These are phyloP conservation scores for Andricus quercusramuli DNA, from an alignment of 2,888 invertebrate genomes.

Conservation along the genomic window DNA sequence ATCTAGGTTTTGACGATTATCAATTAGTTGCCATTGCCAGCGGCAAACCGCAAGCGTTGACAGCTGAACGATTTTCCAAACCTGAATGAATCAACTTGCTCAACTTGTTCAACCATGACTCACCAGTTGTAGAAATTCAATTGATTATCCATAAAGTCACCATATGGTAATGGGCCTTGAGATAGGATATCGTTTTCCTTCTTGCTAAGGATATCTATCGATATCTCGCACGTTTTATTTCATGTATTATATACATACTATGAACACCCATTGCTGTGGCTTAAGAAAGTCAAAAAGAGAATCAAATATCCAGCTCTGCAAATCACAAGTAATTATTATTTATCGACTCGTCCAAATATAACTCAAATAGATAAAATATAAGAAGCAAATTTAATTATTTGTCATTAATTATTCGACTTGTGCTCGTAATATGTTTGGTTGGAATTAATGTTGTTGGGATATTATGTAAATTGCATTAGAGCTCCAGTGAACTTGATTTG, in stretches of 20 bases:
- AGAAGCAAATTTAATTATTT: constrained; percentile 15
- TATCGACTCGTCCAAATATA: constrained; percentile 11
- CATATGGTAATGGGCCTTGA: background rate
- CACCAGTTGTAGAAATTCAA: constrained; percentile 3
- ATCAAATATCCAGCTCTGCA: background rate
- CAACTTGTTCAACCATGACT: constrained; percentile 3
- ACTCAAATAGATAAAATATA: constrained; percentile 6
- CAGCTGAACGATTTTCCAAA: background rate
- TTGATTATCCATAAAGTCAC: constrained; percentile 16
- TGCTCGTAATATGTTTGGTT: background rate
- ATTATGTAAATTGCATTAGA: background rate
- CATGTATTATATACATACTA: background rate
- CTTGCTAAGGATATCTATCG: constrained; percentile 5
- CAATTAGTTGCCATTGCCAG: background rate
- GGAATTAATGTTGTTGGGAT: background rate
- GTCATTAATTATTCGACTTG: background rate
- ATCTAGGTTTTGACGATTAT: background rate
- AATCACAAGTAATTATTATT: constrained; percentile 16
- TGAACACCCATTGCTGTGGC: background rate
- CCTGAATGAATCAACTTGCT: constrained; percentile 2
- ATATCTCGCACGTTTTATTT: constrained; percentile 6
- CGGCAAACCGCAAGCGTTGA: background rate
- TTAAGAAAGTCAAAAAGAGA: constrained; percentile 9
- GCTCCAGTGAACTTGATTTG: background rate
- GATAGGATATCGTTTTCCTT: constrained; percentile 6